Evolutionary conservation across 2,797 vertebrate species (phyloP).

Genomic region (Poecilia velifera): DNA sequence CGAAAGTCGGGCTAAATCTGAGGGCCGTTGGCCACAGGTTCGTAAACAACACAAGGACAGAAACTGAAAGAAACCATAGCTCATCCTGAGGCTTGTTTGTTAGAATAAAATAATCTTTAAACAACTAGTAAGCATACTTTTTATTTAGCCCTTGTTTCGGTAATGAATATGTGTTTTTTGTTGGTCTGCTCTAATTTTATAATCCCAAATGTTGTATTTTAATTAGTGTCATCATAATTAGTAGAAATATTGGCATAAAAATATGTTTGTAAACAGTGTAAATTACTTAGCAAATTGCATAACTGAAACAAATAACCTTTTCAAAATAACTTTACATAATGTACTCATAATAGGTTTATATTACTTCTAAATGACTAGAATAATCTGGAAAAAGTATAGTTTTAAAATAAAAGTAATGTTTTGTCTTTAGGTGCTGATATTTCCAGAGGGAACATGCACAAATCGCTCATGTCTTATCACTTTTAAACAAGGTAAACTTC

Average conservation of each 20-base stretch:
- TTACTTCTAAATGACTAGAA: background rate
- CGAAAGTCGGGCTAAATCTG: conserved; percentile 85
- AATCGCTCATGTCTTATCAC: conserved; percentile 98
- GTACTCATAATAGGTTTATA: background rate
- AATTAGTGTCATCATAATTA: background rate
- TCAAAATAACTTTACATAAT: background rate
- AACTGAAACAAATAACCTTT: background rate
- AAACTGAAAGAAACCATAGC: background rate
- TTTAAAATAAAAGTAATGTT: conserved; percentile 29
- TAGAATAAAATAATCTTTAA: background rate
- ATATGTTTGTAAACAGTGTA: background rate
- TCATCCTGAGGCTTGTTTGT: background rate
- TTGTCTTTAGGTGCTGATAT: conserved; percentile 89
- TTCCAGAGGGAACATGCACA: conserved; percentile 98
- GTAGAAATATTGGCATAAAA: background rate
- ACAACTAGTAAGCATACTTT: background rate
- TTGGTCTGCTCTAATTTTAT: background rate
- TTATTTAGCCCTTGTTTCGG: background rate
- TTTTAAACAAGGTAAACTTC: conserved; percentile 93
- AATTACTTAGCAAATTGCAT: background rate
- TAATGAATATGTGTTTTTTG: background rate
- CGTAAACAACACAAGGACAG: conserved; percentile 12
- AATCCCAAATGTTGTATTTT: background rate
- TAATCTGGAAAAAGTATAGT: background rate
- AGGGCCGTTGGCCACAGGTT: conserved; percentile 95